Percentiles rank a stretch among this genome's conserved stretches.
Evolutionary conservation across 1,140 invertebrate species (phyloP).

Genomic region (Dufourea novaeangliae): DNA sequence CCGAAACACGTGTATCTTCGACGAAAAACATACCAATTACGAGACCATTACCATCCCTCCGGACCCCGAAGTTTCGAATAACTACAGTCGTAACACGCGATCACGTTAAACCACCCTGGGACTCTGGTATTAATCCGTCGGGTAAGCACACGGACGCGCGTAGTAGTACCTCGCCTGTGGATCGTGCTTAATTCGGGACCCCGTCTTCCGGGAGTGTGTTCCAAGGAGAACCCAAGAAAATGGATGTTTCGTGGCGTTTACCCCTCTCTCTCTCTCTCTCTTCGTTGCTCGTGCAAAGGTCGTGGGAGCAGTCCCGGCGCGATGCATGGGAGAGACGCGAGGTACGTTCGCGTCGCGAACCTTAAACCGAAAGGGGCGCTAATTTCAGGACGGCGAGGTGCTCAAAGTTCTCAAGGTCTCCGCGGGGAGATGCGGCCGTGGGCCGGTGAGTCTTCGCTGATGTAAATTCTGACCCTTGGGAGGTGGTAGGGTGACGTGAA

Average conservation of each 20-base stretch:
- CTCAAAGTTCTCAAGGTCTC: conserved; percentile 55
- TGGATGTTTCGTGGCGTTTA: conserved; percentile 23
- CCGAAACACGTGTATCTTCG: background rate
- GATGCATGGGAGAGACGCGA: too few species aligned
- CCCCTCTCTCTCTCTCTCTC: background rate
- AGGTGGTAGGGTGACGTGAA: too few species aligned
- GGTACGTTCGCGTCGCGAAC: conserved; percentile 3
- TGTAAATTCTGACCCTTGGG: conserved; percentile 10
- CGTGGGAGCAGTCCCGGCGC: conserved; percentile 24
- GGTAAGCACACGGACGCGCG: background rate
- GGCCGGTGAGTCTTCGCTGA: conserved; percentile 1
- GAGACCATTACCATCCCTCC: background rate
- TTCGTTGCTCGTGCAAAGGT: conserved; percentile 23
- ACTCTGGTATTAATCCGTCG: conserved; percentile 19
- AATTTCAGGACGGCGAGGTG: conserved; percentile 39
- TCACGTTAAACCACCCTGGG: background rate
- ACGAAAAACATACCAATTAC: background rate
- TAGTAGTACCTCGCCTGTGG: conserved; percentile 9
- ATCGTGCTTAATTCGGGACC: conserved; percentile 38
- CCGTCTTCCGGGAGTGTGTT: background rate
- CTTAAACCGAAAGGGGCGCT: conserved; percentile 47
- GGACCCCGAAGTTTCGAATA: background rate
- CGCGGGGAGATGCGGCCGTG: conserved; percentile 30
- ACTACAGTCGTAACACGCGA: conserved; percentile 5
- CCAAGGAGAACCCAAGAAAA: conserved; percentile 14